Conservation (phyloP, 35 echinoderm and acorn worm species). For the Acanthaster planci region DNA sequence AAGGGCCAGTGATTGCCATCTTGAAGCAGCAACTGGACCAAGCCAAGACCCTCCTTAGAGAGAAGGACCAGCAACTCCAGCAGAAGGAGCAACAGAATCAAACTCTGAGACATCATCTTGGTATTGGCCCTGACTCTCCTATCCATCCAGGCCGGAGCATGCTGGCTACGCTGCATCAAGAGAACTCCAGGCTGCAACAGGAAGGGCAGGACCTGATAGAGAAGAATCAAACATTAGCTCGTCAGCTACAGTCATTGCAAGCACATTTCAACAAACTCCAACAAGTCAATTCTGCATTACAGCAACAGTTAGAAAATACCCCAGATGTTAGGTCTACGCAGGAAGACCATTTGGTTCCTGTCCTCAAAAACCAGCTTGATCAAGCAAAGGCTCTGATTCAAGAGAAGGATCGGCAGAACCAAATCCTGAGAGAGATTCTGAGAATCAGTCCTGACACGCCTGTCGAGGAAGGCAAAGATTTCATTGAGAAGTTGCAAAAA, state of each 20-base stretch:
- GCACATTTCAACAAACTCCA: slow-evolving; percentile 32
- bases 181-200: slow-evolving; percentile 49
- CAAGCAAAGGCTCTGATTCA: slow-evolving; percentile 52
- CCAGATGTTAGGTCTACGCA: not conserved
- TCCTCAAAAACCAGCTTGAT: slow-evolving; percentile 51
- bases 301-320: slow-evolving; percentile 42
- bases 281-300: slow-evolving; percentile 43
- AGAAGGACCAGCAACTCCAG: slow-evolving; percentile 71
- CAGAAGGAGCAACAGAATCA: slow-evolving; percentile 66
- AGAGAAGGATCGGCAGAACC: slow-evolving; percentile 39
- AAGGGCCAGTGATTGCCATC: slow-evolving; percentile 81
- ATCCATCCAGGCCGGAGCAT: slow-evolving; percentile 55
- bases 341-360: slow-evolving; percentile 24
- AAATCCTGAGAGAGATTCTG: slow-evolving; percentile 41
- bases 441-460: slow-evolving; percentile 34
- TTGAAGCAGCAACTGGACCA: slow-evolving; percentile 97
- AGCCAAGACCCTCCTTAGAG: slow-evolving; percentile 85
- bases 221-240: slow-evolving; percentile 8
- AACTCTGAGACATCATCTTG: slow-evolving; percentile 61
- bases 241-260: slow-evolving; percentile 13
- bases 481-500: slow-evolving; percentile 51
- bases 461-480: slow-evolving; percentile 31
- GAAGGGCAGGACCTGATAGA: slow-evolving; percentile 41
- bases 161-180: slow-evolving; percentile 47
- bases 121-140: slow-evolving; percentile 69